A percentile compares a stretch with the other conserved stretches of the same genome.
phyloP scores from a whole-genome alignment of 2,888 invertebrate species.

The Coleophora deauratella region DNA sequence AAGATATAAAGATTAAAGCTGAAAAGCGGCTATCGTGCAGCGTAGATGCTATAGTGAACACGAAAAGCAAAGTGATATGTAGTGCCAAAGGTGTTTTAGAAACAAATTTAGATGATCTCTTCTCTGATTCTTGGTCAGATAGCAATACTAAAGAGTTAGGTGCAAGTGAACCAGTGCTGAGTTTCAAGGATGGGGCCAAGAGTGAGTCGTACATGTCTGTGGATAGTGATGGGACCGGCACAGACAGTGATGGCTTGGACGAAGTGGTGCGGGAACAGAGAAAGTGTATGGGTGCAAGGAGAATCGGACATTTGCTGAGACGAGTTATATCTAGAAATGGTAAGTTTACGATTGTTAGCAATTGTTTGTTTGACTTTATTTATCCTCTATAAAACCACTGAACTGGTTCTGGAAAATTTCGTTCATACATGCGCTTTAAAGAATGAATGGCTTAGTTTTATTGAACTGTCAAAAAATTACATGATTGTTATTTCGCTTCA shows the following conservation, averaged over 20 bases:
- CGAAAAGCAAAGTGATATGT: constrained; percentile 65
- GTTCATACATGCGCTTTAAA: too few relatives aligned
- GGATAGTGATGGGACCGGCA: constrained; percentile 54
- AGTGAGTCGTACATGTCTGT: constrained; percentile 58
- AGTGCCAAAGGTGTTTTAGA: constrained; percentile 74
- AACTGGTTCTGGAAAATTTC: too few relatives aligned
- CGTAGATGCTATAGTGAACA: constrained; percentile 58
- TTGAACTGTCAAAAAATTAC: too few relatives aligned
- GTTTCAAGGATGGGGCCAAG: constrained; percentile 40
- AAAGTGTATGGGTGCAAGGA: constrained; percentile 62
- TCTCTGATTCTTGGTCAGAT: constrained; percentile 52
- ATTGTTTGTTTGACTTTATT: too few relatives aligned
- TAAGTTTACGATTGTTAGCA: constrained; percentile 32
- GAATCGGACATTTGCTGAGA: constrained; percentile 58
- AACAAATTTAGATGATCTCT: constrained; percentile 68
- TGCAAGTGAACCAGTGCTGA: constrained; percentile 61
- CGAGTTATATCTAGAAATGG: constrained; percentile 67
- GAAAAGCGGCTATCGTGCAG: constrained; percentile 58
- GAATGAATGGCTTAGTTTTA: too few relatives aligned
- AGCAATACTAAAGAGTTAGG: constrained; percentile 56
- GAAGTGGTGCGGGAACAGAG: constrained; percentile 56
- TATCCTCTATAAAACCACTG: too few relatives aligned
- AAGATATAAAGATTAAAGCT: constrained; percentile 34
- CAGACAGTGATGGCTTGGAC: constrained; percentile 60
- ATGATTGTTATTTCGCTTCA: too few relatives aligned